Evolutionary conservation across 1,140 invertebrate species (phyloP).

Genomic region (Magallana angulata): DNA sequence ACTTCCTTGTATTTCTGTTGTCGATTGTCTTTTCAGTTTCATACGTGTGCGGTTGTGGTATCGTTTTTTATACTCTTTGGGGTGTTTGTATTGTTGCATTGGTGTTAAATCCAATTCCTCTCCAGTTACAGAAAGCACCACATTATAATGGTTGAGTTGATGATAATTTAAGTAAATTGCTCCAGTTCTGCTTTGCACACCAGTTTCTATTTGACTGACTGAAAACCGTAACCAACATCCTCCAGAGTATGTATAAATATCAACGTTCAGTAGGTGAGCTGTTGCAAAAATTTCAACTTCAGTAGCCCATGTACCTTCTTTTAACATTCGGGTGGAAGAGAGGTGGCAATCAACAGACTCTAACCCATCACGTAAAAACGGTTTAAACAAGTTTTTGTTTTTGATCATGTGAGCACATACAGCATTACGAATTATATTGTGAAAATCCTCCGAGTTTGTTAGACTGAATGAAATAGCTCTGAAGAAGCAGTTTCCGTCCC

Average conservation of each 20-base stretch:
- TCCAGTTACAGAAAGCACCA: constrained; percentile 35
- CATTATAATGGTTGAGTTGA: constrained; percentile 36
- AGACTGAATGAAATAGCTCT: constrained; percentile 4
- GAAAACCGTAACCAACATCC: constrained; percentile 10
- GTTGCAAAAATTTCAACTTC: constrained; percentile 48
- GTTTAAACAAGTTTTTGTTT: constrained; percentile 17
- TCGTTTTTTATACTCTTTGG: too few relatives aligned
- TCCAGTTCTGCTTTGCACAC: not conserved
- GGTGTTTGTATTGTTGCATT: too few relatives aligned
- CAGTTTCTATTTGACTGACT: too few relatives aligned
- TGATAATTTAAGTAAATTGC: constrained; percentile 31
- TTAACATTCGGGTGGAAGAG: not conserved
- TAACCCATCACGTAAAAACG: not conserved
- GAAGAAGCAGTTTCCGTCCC: constrained; percentile 40
- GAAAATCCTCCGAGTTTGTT: too few relatives aligned
- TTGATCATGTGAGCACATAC: not conserved
- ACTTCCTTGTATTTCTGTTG: too few relatives aligned
- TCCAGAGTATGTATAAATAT: constrained; percentile 28
- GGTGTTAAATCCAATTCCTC: too few relatives aligned
- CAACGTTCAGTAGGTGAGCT: constrained; percentile 38
- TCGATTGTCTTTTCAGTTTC: too few relatives aligned
- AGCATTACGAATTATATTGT: not conserved
- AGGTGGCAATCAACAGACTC: not conserved
- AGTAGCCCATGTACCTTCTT: constrained; percentile 36
- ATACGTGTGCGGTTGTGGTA: too few relatives aligned